These are phyloP conservation scores for Ispidina picta DNA, from an alignment of 2,797 vertebrate genomes.

Conservation along the genomic window DNA sequence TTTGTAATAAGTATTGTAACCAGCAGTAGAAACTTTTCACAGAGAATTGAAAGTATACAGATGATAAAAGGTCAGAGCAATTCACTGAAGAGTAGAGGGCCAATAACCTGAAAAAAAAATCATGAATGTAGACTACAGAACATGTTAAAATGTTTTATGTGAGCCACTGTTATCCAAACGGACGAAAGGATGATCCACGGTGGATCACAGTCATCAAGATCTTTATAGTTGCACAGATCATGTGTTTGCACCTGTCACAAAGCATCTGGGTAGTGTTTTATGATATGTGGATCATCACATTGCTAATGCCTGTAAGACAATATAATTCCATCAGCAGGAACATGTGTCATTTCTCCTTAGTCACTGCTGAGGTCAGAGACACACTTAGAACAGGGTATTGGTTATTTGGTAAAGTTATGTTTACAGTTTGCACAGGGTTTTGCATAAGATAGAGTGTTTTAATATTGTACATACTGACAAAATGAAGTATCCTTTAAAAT, in stretches of 20 bases:
- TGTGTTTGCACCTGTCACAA: constrained; percentile 62
- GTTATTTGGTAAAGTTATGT: neutral
- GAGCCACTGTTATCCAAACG: neutral
- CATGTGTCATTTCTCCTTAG: constrained; percentile 43
- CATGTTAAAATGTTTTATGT: neutral
- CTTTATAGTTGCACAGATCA: constrained; percentile 36
- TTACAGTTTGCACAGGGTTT: neutral
- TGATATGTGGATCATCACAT: constrained; percentile 37
- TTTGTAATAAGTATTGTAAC: neutral
- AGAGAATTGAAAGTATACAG: neutral
- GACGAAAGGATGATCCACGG: neutral
- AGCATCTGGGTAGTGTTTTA: constrained; percentile 32
- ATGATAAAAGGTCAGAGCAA: neutral
- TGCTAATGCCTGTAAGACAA: constrained; percentile 60
- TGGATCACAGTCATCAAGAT: constrained; percentile 11
- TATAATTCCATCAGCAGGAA: constrained; percentile 37
- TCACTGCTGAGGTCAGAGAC: constrained; percentile 43
- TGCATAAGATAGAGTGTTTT: neutral
- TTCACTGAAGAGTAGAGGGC: neutral
- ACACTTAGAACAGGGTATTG: neutral
- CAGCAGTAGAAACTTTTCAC: neutral
- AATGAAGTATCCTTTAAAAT: neutral
- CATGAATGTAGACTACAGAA: neutral
- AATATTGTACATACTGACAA: neutral
- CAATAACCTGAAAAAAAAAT: neutral